Base-by-base conservation (phyloP, 1,140 invertebrate species). In the Monomorium pharaonis region DNA sequence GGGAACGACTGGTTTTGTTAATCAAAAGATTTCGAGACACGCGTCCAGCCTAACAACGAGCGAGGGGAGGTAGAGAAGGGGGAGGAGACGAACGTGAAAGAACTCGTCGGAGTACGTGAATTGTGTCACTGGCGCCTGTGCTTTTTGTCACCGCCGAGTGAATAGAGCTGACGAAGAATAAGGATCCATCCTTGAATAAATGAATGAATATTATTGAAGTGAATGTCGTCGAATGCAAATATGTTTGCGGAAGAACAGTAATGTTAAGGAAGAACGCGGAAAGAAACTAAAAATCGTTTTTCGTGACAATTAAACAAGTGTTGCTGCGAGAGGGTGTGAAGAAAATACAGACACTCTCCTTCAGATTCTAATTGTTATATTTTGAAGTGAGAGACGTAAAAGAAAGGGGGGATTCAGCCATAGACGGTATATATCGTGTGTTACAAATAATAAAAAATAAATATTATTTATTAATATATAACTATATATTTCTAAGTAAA, bases 21-120 rank as follows among this genome's bases (percentile, higher is more conserved):
- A 92, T 91, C 91, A 89, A 92, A 92, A 83, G 89, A 91, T 89
- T 92, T 88, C 76, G 75, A 65, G 33, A 54, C 58, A 88, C 89
- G 90, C 69, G 86, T 84, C 58, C 78, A 63, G 88, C 83, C 70
- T 92, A 92, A 92, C 88, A 91, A 92, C 85, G 74, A 91, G 84
- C 91, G 60, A 69, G 18, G 30, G 51, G 18, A 21, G 51, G 33
- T 37, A 5, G 76, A 51, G 18, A 24, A 56, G 51, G 18, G 51
- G 16, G 62, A n/a, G n/a, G n/a, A n/a, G 24, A 37, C 63, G 16
- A 10, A 7, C 16, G 56, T 44, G 30, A 33, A 67, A 70, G n/a
- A 30, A 63, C 49, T 72, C 21, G 27, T 51, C 10, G 65, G 10
- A 72, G 78, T 18, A 81, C n/a, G 37, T 81, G 47, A 70, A 72